These are phyloP conservation scores for Anarsia innoxiella DNA, from an alignment of 2,888 invertebrate genomes.

Conservation along the genomic window DNA sequence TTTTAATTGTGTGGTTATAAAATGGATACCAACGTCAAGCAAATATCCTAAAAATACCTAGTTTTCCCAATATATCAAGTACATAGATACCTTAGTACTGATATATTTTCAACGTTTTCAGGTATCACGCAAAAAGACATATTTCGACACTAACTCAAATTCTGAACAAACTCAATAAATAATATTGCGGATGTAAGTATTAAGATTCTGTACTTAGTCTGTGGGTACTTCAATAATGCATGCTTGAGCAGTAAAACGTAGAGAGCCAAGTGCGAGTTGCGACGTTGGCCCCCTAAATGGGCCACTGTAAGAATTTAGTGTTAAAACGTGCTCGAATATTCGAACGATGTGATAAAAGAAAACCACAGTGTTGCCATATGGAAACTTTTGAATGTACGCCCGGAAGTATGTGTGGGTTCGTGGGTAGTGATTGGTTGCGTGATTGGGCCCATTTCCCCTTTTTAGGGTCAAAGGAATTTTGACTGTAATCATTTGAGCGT, in stretches of 20 bases:
- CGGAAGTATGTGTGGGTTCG: no score
- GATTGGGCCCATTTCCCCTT: slow-evolving; percentile 1
- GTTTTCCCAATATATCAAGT: no score
- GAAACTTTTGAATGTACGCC: slow-evolving; percentile 24
- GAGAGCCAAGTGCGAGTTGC: slow-evolving; percentile 31
- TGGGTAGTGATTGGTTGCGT: slow-evolving; percentile 7
- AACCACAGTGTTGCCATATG: slow-evolving; percentile 41
- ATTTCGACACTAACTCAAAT: no score
- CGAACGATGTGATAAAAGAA: slow-evolving; percentile 57
- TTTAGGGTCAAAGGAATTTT: not conserved
- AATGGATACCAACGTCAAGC: no score
- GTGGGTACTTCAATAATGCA: slow-evolving; percentile 57
- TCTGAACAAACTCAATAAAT: slow-evolving; percentile 33
- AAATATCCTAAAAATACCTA: no score
- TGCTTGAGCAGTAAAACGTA: slow-evolving; percentile 51
- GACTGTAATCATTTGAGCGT: no score
- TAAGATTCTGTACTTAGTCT: slow-evolving; percentile 44
- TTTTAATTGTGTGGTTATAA: no score
- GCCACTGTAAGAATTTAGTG: slow-evolving; percentile 55
- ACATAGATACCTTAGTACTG: no score
- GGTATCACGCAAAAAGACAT: no score
- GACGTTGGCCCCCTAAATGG: slow-evolving; percentile 57
- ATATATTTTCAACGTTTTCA: no score
- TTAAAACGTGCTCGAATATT: slow-evolving; percentile 57
- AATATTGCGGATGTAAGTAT: slow-evolving; percentile 37